Evolutionary conservation across 2,797 vertebrate species (phyloP).

Genomic region (Cottoperca gobio): DNA sequence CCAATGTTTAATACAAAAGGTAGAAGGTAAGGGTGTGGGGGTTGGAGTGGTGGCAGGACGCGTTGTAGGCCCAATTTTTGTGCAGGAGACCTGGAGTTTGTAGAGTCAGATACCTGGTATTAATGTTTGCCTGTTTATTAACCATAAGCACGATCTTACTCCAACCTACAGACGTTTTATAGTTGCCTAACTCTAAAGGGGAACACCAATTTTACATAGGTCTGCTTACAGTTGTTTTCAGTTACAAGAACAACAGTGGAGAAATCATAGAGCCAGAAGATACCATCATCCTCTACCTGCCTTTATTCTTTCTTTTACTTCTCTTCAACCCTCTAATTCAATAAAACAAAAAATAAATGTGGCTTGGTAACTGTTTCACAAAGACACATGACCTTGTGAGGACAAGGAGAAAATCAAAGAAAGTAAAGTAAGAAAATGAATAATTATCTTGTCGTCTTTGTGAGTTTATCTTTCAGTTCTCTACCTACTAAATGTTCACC

Average conservation of each 20-base stretch:
- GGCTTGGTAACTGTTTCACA: background rate
- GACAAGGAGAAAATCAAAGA: background rate
- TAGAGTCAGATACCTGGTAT: background rate
- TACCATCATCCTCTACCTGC: background rate
- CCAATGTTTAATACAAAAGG: no score
- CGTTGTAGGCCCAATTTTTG: no score
- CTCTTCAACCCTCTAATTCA: background rate
- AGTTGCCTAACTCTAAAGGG: no score
- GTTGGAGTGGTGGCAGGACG: no score
- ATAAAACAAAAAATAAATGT: background rate
- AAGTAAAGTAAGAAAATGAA: background rate
- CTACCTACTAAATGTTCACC: background rate
- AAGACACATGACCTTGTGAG: background rate
- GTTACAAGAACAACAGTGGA: background rate
- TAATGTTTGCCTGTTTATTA: no score
- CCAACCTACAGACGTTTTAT: no score
- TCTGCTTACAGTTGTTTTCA: no score
- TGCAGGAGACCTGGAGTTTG: no score
- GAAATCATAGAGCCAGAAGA: background rate
- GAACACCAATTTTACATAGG: no score
- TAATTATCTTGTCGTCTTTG: background rate
- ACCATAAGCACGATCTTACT: no score
- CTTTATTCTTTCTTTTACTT: background rate
- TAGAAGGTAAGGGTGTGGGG: no score
- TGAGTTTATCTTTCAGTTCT: background rate